Percentiles rank a stretch among this genome's conserved stretches.
phyloP scores from a whole-genome alignment of 2,113 vertebrate species.

The Python bivittatus region DNA sequence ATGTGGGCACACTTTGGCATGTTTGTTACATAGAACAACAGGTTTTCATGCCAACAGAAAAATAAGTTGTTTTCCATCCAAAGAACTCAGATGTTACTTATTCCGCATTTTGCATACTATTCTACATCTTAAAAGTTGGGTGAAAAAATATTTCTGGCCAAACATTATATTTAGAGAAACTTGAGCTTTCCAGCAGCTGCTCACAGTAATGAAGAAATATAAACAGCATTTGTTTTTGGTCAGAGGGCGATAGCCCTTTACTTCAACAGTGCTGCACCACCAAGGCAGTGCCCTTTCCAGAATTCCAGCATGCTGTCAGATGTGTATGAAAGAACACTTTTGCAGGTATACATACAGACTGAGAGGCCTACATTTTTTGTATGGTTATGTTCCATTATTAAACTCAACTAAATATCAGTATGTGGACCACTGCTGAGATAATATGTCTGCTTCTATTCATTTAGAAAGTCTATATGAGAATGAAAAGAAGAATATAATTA shows the following conservation, averaged over 20 bases:
- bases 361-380: constrained; percentile 20
- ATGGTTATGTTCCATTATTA: constrained; percentile 8
- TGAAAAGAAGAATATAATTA: background rate
- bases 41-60: constrained; percentile 39
- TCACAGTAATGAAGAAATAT: constrained; percentile 53
- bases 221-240: constrained; percentile 56
- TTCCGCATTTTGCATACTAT: constrained; percentile 35
- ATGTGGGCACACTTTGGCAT: background rate
- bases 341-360: background rate
- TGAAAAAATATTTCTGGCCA: constrained; percentile 56
- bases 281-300: constrained; percentile 46
- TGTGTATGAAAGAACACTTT: constrained; percentile 44
- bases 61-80: constrained; percentile 32
- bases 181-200: constrained; percentile 58
- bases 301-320: constrained; percentile 26
- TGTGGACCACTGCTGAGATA: background rate
- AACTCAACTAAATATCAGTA: constrained; percentile 2
- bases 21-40: constrained; percentile 52
- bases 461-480: constrained; percentile 18
- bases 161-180: constrained; percentile 26
- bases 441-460: background rate
- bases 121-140: constrained; percentile 54
- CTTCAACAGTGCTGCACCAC: constrained; percentile 53
- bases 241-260: constrained; percentile 53
- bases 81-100: constrained; percentile 57